Percentiles rank a stretch among this genome's conserved stretches.
phyloP scores from a whole-genome alignment of 1,140 invertebrate genomes.

The Leguminivora glycinivorella region DNA sequence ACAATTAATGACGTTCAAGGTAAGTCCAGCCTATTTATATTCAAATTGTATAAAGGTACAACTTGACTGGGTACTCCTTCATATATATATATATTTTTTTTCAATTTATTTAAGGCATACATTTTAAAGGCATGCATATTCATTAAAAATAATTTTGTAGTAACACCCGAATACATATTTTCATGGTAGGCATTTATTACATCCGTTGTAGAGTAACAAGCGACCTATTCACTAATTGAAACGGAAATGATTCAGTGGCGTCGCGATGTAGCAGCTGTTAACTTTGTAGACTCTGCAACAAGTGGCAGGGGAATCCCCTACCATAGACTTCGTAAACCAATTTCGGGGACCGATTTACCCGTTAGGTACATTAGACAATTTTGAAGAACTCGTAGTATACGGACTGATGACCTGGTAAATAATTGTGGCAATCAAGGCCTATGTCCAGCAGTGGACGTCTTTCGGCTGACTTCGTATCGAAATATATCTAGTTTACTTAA shows the following conservation, averaged over 20 bases:
- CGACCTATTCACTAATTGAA: neutral
- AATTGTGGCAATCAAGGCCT: no score
- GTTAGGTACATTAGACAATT: neutral
- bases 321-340: neutral
- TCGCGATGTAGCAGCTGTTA: neutral
- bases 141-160: neutral
- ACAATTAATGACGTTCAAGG: neutral
- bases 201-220: neutral
- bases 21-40: neutral
- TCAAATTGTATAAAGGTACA: neutral
- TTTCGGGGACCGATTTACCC: neutral
- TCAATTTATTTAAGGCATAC: no score
- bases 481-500: no score
- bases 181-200: no score
- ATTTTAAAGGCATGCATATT: no score
- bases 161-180: neutral
- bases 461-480: no score
- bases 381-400: neutral
- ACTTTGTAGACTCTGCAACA: conserved; percentile 4
- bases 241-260: neutral
- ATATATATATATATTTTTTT: no score
- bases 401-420: no score
- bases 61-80: no score
- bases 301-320: neutral
- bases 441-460: no score